Base-by-base conservation (phyloP, 1,140 invertebrate species). In the Acromyrmex heyeri region DNA sequence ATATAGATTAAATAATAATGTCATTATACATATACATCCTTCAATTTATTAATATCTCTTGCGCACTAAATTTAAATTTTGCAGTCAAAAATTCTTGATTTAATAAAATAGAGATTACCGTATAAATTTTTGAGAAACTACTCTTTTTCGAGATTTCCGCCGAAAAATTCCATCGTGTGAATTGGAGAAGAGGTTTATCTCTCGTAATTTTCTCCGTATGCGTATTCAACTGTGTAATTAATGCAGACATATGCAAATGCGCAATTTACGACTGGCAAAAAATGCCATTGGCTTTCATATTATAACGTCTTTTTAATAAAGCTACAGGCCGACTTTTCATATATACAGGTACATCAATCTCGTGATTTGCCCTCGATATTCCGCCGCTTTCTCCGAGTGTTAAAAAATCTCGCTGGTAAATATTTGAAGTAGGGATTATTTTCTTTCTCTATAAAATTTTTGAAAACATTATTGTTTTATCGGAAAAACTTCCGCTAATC, bases 221-320 rank as follows among this genome's bases (percentile, higher is more conserved):
- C 21, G 44, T 18, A 70, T 70, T 81, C 64, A 69, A 6, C 48
- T 34, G 77, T 61, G 57, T 81, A 81, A 81, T 81, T 81, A 81
- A 81, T 81, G 21, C 48, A 16, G 77, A 81, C 48, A 6, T 69
- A 81, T 81, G 77, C 77, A 81, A 57, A 81, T 81, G 62, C 2
- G 77, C 65, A 53, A 53, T n/a, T 21, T 69, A 24, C 38, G 27
- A 30, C 44, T 69, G 10, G n/a, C 48, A 44, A 69, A 79, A 79
- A 69, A 27, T 12, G 14, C 48, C 7, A 21, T 21, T 8, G 30
- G 12, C 6, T 67, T 34, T 53, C 12, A 34, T n/a, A 38, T 69
- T 24, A 24, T 24, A 24, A 69, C 30, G 24, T 24, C 44, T 57
- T 70, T 81, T 55, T 67, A 38, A 55, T 44, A 38, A 55, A 53